phyloP scores from a whole-genome alignment of 1,140 invertebrate genomes.

The Solenopsis invicta region DNA sequence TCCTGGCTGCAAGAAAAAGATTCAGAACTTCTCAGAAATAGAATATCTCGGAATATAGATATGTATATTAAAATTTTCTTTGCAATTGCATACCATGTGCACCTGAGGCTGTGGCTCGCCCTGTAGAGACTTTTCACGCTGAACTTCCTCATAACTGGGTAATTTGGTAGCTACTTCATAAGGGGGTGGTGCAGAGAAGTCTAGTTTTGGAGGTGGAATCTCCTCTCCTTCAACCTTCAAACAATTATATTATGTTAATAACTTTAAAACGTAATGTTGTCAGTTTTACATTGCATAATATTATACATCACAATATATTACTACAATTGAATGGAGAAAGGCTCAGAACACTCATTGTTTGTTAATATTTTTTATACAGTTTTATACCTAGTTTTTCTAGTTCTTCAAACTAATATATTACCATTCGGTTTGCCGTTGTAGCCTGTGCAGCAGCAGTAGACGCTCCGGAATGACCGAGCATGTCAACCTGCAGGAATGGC shows the following conservation, averaged over 20 bases:
- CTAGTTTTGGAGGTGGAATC: slow-evolving; percentile 92
- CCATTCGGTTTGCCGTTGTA: slow-evolving; percentile 65
- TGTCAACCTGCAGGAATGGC: slow-evolving; percentile 71
- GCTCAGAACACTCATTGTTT: no score
- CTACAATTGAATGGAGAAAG: neutral
- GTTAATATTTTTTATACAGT: no score
- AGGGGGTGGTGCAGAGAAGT: slow-evolving; percentile 94
- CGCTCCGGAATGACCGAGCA: slow-evolving; percentile 72
- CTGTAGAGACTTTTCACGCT: slow-evolving; percentile 93
- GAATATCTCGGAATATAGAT: neutral
- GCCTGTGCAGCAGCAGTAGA: slow-evolving; percentile 62
- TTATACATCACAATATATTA: neutral
- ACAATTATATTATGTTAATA: slow-evolving; percentile 32
- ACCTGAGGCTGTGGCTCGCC: slow-evolving; percentile 88
- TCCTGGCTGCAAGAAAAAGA: slow-evolving; percentile 81
- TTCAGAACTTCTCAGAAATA: slow-evolving; percentile 1
- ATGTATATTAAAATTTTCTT: neutral
- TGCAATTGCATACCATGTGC: slow-evolving; percentile 79
- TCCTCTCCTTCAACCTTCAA: slow-evolving; percentile 85
- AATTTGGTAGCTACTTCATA: slow-evolving; percentile 94
- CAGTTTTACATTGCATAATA: neutral
- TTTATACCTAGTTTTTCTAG: no score
- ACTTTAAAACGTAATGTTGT: slow-evolving; percentile 15
- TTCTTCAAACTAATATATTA: slow-evolving; percentile 12
- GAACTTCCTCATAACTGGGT: slow-evolving; percentile 96